Percentiles rank a stretch among this genome's conserved stretches.
Evolutionary conservation across 2,797 vertebrate genomes (phyloP).

Genomic region (Myoxocephalus aenaeus): DNA sequence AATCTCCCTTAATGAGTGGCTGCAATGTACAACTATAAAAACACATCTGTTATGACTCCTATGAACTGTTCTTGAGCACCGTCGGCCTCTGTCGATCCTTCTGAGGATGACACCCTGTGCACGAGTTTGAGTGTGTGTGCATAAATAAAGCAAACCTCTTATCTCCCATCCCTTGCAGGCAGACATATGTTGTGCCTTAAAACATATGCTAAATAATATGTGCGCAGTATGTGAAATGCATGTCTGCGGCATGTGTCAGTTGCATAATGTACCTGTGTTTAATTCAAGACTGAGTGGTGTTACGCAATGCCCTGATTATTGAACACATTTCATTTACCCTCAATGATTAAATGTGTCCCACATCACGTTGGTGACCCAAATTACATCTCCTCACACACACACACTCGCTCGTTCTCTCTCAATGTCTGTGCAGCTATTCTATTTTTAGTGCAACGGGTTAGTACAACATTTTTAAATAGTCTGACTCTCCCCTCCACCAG

Average conservation of each 20-base stretch:
- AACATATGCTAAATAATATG: not conserved
- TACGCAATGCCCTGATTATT: conserved; percentile 70
- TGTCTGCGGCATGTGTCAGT: conserved; percentile 35
- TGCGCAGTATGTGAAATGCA: conserved; percentile 6
- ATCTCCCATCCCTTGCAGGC: conserved; percentile 16
- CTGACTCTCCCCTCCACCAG: conserved; percentile 36
- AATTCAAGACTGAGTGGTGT: conserved; percentile 65
- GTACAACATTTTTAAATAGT: conserved; percentile 59
- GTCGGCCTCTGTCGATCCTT: conserved; percentile 40
- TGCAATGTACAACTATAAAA: not conserved
- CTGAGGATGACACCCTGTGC: not conserved
- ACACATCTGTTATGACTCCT: not conserved
- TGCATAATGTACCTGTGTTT: conserved; percentile 65
- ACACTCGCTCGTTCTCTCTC: not conserved
- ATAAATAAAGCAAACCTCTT: not conserved
- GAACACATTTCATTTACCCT: conserved; percentile 67
- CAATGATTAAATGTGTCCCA: conserved; percentile 73
- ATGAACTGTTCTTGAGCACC: not conserved
- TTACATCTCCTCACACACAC: conserved; percentile 36
- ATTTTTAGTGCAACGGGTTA: conserved; percentile 66
- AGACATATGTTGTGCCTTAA: conserved; percentile 57
- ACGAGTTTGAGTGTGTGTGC: not conserved
- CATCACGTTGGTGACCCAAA: conserved; percentile 66
- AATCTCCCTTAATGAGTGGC: not conserved
- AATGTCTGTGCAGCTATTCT: conserved; percentile 40